Evolutionary conservation across 2,888 invertebrate genomes (phyloP), one percentile per base, ranked within the genome.

Genomic region (Malthinus flaveolus): DNA sequence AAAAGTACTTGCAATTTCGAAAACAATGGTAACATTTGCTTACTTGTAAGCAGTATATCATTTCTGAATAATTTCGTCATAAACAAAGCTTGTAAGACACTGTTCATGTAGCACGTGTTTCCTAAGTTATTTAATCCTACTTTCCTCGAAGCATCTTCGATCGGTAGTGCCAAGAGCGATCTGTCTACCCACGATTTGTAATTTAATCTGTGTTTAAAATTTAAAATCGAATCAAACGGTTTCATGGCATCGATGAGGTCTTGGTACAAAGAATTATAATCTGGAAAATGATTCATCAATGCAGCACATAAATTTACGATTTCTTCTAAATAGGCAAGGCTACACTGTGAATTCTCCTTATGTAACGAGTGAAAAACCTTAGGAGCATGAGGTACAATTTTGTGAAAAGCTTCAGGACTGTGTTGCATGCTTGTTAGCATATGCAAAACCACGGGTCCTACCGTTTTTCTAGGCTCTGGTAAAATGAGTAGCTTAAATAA

Each of bases 21-120:
- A 9, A 84, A 81, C 73, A 91, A 80, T 52, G 88, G 81, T 35
- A 82, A 81, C 32, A 81, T 81, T 7, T 79, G 79, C 49, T 81
- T 81, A 70, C 83, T 81, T 33, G 79, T 80, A 32, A 84, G 68
- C 60, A 90, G 76, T 32, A 90, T 84, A 67, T 87, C 86, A 3
- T 85, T 85, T 63, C 89, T 85, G 72, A 91, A 91, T 84, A 87
- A 86, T 75, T 87, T 87, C 23, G 93, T 91, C 85, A 91, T 89
- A 53, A 88, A 88, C 36, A 94, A 79, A 0, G 93, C 91, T 76
- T 94, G 94, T 59, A 93, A 78, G 1, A 93, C 88, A 73, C 92
- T 91, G 78, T 94, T 94, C 89, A 93, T 90, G 70, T 93, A 94
- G 75, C 94, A 94, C 0, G 93, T 93, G 71, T 93, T 94, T 31